phyloP scores from a whole-genome alignment of 1,140 invertebrate genomes.

The Paraescarpia echinospica region DNA sequence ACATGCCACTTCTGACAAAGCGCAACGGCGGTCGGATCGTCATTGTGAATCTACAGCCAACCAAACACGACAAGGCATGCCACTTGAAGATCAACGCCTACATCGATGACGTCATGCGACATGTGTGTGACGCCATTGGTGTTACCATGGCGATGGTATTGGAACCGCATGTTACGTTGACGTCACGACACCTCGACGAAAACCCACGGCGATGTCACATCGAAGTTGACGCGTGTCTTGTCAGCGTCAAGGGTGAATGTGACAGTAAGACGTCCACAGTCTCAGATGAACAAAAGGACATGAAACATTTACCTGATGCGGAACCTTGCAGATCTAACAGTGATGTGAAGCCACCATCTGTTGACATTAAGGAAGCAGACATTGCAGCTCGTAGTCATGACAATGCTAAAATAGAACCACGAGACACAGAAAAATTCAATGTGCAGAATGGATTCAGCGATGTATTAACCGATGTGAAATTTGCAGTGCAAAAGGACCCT shows the following conservation, averaged over 20 bases:
- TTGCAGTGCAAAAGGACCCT: background rate
- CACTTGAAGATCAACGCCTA: slow-evolving; percentile 86
- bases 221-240: background rate
- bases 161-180: background rate
- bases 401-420: background rate
- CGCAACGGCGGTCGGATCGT: slow-evolving; percentile 87
- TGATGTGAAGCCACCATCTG: background rate
- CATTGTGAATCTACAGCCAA: slow-evolving; percentile 95
- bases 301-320: background rate
- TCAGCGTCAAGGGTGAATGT: background rate
- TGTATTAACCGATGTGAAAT: background rate
- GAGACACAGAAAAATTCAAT: background rate
- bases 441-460: background rate
- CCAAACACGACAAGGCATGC: slow-evolving; percentile 93
- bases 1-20: slow-evolving; percentile 84
- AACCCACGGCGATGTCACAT: background rate
- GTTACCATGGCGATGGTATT: background rate
- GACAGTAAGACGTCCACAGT: background rate
- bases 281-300: background rate
- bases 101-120: slow-evolving; percentile 81
- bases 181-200: background rate
- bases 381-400: background rate
- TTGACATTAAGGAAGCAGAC: background rate
- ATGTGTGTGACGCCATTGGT: slow-evolving; percentile 57
- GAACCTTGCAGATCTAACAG: background rate